These are phyloP conservation scores for Trichomalopsis sarcophagae DNA, from an alignment of 1,140 invertebrate genomes.

Conservation along the genomic window DNA sequence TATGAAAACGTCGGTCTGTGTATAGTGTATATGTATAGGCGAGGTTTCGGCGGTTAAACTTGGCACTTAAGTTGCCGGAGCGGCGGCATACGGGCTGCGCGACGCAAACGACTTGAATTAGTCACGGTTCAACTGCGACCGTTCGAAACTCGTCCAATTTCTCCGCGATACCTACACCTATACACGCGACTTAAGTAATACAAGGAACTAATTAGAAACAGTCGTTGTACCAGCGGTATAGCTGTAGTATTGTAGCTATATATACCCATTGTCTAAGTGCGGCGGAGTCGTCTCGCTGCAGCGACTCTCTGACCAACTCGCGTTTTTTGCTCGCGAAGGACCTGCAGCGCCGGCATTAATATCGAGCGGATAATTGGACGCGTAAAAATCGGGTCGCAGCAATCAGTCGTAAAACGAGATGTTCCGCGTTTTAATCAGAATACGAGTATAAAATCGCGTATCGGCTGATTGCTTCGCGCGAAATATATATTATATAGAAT, in stretches of 20 bases:
- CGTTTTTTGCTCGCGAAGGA: too few species aligned
- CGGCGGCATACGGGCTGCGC: slow-evolving; percentile 44
- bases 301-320: neutral
- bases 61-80: slow-evolving; percentile 33
- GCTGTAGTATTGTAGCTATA: neutral
- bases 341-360: too few species aligned
- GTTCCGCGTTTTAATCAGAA: too few species aligned
- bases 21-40: neutral
- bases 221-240: slow-evolving; percentile 52
- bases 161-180: slow-evolving; percentile 45
- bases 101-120: slow-evolving; percentile 59
- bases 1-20: too few species aligned
- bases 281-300: neutral
- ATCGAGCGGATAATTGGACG: too few species aligned
- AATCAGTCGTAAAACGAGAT: too few species aligned
- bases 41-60: slow-evolving; percentile 45
- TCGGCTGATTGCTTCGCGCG: too few species aligned
- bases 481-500: too few species aligned
- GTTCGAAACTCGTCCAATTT: slow-evolving; percentile 64
- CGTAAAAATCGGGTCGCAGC: too few species aligned
- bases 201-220: slow-evolving; percentile 67
- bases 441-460: too few species aligned
- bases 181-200: slow-evolving; percentile 60
- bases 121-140: slow-evolving; percentile 59
- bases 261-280: neutral